Evolutionary conservation across 92 coral and sea anemone genomes (phyloP), one percentile per base, ranked within the genome.

Genomic region (Parazoanthus darwini): DNA sequence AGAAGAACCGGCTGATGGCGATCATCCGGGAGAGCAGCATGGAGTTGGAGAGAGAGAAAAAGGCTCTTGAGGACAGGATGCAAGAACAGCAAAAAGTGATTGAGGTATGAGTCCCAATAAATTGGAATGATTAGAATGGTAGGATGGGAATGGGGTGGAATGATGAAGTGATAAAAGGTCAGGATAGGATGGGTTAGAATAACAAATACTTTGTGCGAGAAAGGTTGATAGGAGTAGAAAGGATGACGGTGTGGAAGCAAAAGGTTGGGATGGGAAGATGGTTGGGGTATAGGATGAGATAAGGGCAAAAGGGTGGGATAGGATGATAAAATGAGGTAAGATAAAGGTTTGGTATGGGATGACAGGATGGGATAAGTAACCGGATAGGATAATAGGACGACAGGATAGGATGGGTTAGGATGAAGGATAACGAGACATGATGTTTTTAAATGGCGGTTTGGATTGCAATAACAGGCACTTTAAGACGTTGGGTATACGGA

Each of bases 21-120:
- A 91, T 97, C 82, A 90, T 97, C 79, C 94, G 94, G 72, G 97
- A 97, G 87, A 95, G 96, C 88, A 96, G 96, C 77, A 93, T 89
- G 33, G 96, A 92, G 79, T 79, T 93, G 81, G 89, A 92, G 37
- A 93, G 88, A 66, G 99, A 95, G 90, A 97, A 95, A 82, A 93
- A 91, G 39, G 81, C 90, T 54, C 86, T 97, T 65, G 85, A 90
- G 82, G 89, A 93, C 10, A 92, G 91, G 82, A 91, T 92, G 39
- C 91, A 93, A 80, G 90, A 95, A 63, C 99, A 97, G 78, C 98
- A 97, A 48, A 87, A 83, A 23, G 92, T 96, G 51, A 92, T 97
- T 36, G 90, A 95, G 98, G 99, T 97, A 77, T 5, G 51, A 8
- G 50, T 8, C 8, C 50, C 50, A 9, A 46, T 46, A 9, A 4